Base-by-base conservation (phyloP, 1,140 invertebrate species). In the Pectinophora gossypiella region DNA sequence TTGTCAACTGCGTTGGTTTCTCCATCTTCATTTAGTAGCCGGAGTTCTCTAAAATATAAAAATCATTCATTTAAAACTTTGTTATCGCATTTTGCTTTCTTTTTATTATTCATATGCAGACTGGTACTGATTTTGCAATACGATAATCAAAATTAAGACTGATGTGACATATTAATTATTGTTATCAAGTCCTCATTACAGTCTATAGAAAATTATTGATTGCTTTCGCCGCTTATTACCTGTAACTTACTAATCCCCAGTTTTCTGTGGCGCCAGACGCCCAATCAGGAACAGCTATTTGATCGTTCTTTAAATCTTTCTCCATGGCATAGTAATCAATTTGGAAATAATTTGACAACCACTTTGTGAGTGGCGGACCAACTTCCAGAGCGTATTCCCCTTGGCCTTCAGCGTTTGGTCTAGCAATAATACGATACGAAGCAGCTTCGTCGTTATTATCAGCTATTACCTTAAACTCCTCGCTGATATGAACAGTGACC, bases 281-380 rank as follows among this genome's bases (percentile, higher is more conserved):
- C 79, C 92, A 93, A 68, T 95, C 93, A 2, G 94, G 93, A 13
- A 94, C 87, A 6, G 93, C 93, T 0, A 94, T 88, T 66, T 93
- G 85, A 69, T 94, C 92, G 46, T 89, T 83, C 68, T 91, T 87
- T 12, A 87, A 88, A 15, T 82, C 82, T 15, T 87, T 56, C 4
- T 54, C 64, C 77, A 88, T 85, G 1, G 48, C 35, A 22, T 87
- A 87, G 27, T 87, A 90, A 3, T 71, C 51, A 20, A 87, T 75
- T 6, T 65, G 65, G 0, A 85, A 75, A 48, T 88, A 88, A 0
- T 85, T 48, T 32, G 80, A 76, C 9, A 89, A 62, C 70, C 81
- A 85, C 5, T 52, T 45, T 0, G 81, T 86, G 6, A 86, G n/a
- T 1, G 74, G 77, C n/a, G 74, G 76, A 7, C 90, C 89, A n/a